Conservation (phyloP, 2,888 invertebrate species). For the Bruchidius siliquastri region DNA sequence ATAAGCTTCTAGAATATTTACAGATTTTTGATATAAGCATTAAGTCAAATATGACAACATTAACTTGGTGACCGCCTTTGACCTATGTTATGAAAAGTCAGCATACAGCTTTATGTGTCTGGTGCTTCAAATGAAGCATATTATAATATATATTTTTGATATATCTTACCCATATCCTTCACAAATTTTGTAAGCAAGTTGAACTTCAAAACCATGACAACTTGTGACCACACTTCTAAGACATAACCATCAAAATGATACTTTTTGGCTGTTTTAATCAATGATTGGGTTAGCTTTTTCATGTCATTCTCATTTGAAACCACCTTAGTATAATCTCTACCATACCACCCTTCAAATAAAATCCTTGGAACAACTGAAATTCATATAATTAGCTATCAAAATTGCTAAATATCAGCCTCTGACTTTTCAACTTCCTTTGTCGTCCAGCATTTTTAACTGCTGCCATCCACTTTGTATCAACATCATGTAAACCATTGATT, state of each 20-base stretch:
- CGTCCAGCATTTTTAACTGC: conserved; percentile 60
- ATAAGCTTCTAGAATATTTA: too few species aligned
- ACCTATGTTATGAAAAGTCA: too few species aligned
- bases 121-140: too few species aligned
- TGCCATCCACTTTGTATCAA: conserved; percentile 78
- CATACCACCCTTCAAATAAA: conserved; percentile 82
- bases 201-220: conserved; percentile 61
- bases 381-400: background rate
- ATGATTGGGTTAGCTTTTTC: conserved; percentile 60
- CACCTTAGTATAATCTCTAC: conserved; percentile 67
- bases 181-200: conserved; percentile 59
- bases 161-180: conserved; percentile 55
- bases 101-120: too few species aligned
- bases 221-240: conserved; percentile 84
- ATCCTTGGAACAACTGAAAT: conserved; percentile 81
- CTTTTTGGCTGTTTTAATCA: conserved; percentile 60
- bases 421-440: conserved; percentile 57
- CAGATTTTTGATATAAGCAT: too few species aligned
- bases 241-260: conserved; percentile 87
- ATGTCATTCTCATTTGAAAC: conserved; percentile 65
- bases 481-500: conserved; percentile 72
- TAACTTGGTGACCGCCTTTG: too few species aligned
- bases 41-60: too few species aligned
- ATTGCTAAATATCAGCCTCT: conserved; percentile 18
- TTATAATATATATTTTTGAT: background rate